phyloP scores from a whole-genome alignment of 2,113 vertebrate genomes.

The Phrynocephalus versicolor region DNA sequence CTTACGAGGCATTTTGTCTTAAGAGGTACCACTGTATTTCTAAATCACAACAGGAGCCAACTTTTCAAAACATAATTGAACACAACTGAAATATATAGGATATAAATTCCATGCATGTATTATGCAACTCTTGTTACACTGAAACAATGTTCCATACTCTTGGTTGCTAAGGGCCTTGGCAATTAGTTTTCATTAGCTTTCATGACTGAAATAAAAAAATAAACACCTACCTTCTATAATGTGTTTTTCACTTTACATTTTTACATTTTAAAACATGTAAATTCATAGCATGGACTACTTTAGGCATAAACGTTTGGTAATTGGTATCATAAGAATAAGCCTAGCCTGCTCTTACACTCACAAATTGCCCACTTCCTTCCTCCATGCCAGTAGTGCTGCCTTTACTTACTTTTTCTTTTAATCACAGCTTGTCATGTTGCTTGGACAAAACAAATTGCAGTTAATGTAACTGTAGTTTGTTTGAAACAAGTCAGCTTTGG shows the following conservation, averaged over 20 bases:
- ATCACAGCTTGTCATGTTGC: neutral
- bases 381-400: neutral
- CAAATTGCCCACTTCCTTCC: neutral
- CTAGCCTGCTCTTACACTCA: neutral
- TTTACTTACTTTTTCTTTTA: neutral
- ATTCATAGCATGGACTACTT: neutral
- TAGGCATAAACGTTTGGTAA: neutral
- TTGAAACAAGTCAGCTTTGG: neutral
- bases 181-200: neutral
- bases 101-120: constrained; percentile 23
- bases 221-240: neutral
- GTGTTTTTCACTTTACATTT: neutral
- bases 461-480: neutral
- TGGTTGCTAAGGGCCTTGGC: constrained; percentile 20
- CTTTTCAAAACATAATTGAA: neutral
- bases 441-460: neutral
- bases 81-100: neutral
- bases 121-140: neutral
- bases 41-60: neutral
- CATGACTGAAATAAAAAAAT: neutral
- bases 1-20: too few relatives aligned
- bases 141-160: constrained; percentile 21
- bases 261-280: neutral
- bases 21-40: too few relatives aligned
- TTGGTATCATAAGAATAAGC: neutral